These are phyloP conservation scores for Upupa epops DNA, from an alignment of 2,113 vertebrate genomes.

Conservation along the genomic window DNA sequence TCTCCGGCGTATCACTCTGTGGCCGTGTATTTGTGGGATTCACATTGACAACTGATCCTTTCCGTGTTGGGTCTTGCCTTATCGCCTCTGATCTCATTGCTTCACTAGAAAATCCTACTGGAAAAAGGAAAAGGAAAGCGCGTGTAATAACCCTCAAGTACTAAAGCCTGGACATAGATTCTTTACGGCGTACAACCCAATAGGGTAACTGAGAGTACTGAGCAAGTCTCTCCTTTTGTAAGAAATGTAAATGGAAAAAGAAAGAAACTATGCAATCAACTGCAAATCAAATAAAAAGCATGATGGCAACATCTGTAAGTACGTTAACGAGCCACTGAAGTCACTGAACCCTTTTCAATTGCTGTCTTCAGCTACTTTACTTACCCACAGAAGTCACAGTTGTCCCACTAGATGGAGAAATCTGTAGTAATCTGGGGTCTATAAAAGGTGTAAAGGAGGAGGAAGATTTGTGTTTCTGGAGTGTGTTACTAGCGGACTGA, in stretches of 20 bases:
- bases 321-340: constrained; percentile 6
- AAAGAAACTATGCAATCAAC: constrained; percentile 41
- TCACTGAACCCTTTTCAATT: constrained; percentile 15
- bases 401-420: constrained; percentile 95
- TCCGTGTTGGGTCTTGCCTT: constrained; percentile 92
- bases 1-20: constrained; percentile 97
- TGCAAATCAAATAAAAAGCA: constrained; percentile 46
- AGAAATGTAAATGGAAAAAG: constrained; percentile 60
- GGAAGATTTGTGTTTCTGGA: constrained; percentile 99
- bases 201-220: not conserved
- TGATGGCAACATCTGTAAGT: not conserved
- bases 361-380: constrained; percentile 58
- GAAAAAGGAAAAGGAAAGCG: constrained; percentile 40
- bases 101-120: constrained; percentile 91
- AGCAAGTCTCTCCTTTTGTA: constrained; percentile 5
- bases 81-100: constrained; percentile 92
- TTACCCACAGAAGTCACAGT: constrained; percentile 95
- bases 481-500: constrained; percentile 96
- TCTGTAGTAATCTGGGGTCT: constrained; percentile 97
- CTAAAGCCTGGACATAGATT: not conserved
- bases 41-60: constrained; percentile 98
- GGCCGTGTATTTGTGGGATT: constrained; percentile 98
- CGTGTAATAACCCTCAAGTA: constrained; percentile 2
- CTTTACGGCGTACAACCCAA: not conserved
- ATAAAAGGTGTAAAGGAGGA: constrained; percentile 99